phyloP scores from a whole-genome alignment of 2,113 vertebrate genomes.

The Pygoscelis adeliae region DNA sequence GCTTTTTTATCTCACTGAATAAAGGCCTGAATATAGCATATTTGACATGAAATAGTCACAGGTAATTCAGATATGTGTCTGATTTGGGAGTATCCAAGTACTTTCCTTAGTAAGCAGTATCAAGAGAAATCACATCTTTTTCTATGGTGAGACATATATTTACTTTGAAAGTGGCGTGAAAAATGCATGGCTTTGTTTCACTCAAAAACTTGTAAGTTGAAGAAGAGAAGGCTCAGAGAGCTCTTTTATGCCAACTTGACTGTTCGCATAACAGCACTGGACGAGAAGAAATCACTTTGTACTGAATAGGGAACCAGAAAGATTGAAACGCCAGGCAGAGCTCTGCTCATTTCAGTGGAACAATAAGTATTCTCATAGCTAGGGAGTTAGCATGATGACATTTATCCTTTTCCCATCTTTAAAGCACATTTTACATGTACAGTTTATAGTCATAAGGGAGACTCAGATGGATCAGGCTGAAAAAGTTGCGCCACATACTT shows the following conservation, averaged over 20 bases:
- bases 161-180: not conserved
- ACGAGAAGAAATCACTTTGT: not conserved
- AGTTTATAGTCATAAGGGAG: not conserved
- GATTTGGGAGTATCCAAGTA: not conserved
- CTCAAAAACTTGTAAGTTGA: not conserved
- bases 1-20: not conserved
- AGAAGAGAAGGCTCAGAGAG: not conserved
- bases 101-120: not conserved
- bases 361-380: not conserved
- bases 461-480: not conserved
- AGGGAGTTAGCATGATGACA: not conserved
- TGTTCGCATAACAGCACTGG: not conserved
- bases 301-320: not conserved
- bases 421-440: not conserved
- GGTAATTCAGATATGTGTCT: not conserved
- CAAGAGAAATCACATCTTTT: not conserved
- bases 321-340: not conserved
- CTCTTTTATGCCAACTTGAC: not conserved
- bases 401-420: not conserved
- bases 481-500: not conserved
- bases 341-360: not conserved
- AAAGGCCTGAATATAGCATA: not conserved
- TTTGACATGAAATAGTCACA: not conserved
- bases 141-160: not conserved
- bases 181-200: not conserved